phyloP scores from a whole-genome alignment of 2,113 vertebrate genomes.

The Odontophorus gujanensis region DNA sequence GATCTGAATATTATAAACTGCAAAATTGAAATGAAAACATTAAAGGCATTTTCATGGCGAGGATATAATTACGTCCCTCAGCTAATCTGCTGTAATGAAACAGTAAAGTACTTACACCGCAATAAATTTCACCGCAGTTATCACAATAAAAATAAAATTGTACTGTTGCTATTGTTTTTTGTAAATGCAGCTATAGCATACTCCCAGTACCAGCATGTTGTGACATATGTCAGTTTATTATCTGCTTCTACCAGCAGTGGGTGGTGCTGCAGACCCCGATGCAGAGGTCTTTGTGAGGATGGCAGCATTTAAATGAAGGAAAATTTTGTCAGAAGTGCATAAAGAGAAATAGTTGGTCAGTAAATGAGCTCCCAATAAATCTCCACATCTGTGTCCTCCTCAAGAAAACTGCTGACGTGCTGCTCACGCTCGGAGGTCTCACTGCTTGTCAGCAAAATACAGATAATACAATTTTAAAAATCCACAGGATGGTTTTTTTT shows the following conservation, averaged over 20 bases:
- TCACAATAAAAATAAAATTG: constrained; percentile 79
- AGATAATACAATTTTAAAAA: constrained; percentile 37
- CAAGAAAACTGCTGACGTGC: constrained; percentile 15
- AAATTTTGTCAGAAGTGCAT: constrained; percentile 31
- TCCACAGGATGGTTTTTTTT: not conserved
- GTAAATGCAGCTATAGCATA: constrained; percentile 45
- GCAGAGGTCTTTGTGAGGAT: constrained; percentile 25
- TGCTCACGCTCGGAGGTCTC: constrained; percentile 29
- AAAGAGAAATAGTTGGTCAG: constrained; percentile 40
- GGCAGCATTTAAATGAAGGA: constrained; percentile 37
- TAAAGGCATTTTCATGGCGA: constrained; percentile 69
- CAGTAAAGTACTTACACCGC: constrained; percentile 61
- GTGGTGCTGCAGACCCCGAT: constrained; percentile 52
- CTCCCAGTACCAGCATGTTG: constrained; percentile 47
- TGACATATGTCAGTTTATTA: constrained; percentile 72
- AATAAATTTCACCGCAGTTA: constrained; percentile 74
- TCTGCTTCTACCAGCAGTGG: constrained; percentile 46
- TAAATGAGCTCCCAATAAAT: constrained; percentile 28
- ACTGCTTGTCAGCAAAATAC: constrained; percentile 34
- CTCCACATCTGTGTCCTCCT: not conserved
- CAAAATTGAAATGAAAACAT: constrained; percentile 75
- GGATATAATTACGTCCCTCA: constrained; percentile 76
- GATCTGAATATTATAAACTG: constrained; percentile 67
- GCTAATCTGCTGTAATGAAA: constrained; percentile 73
- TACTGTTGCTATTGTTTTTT: constrained; percentile 72